A percentile compares a stretch with the other conserved stretches of the same genome.
Conservation (phyloP, 2,888 invertebrate species). For the Coelinius sp. region DNA sequence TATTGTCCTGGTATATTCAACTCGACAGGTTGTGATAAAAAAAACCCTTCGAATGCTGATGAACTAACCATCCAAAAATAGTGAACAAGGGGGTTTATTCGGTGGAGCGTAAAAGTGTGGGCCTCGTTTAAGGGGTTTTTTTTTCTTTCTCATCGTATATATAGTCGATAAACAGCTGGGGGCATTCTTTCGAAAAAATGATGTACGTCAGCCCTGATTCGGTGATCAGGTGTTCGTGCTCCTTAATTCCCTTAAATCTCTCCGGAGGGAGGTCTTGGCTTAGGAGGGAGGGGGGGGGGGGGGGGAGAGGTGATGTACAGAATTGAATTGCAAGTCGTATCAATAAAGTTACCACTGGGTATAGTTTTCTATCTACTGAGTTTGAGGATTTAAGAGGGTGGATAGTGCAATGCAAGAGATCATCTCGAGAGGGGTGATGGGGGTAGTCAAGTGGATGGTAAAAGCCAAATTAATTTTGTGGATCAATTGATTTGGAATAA, state of each 20-base stretch:
- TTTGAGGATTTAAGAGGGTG: conserved; percentile 8
- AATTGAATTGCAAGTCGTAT: not conserved
- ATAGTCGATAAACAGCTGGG: conserved; percentile 33
- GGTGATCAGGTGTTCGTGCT: conserved; percentile 33
- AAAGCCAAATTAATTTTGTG: conserved; percentile 60
- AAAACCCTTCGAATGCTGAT: conserved; percentile 26
- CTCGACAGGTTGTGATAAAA: conserved; percentile 22
- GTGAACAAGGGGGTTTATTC: not conserved
- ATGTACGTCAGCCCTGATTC: not conserved
- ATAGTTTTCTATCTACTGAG: not conserved
- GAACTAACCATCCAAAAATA: conserved; percentile 20
- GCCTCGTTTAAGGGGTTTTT: not conserved
- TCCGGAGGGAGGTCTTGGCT: not conserved
- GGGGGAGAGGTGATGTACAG: not conserved
- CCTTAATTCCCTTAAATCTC: conserved; percentile 31
- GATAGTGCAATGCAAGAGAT: not conserved
- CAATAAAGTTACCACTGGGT: not conserved
- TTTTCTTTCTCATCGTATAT: conserved; percentile 2
- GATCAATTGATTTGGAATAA: conserved; percentile 52
- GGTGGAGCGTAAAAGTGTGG: conserved; percentile 18
- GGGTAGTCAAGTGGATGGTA: conserved; percentile 9
- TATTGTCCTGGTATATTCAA: conserved; percentile 11
- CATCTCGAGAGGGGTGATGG: not conserved
- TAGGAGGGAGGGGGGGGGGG: not conserved
- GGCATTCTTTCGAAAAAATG: conserved; percentile 25